Evolutionary conservation across 2,113 vertebrate genomes (phyloP), one percentile per base, ranked within the genome.

Genomic region (Peromyscus maniculatus): DNA sequence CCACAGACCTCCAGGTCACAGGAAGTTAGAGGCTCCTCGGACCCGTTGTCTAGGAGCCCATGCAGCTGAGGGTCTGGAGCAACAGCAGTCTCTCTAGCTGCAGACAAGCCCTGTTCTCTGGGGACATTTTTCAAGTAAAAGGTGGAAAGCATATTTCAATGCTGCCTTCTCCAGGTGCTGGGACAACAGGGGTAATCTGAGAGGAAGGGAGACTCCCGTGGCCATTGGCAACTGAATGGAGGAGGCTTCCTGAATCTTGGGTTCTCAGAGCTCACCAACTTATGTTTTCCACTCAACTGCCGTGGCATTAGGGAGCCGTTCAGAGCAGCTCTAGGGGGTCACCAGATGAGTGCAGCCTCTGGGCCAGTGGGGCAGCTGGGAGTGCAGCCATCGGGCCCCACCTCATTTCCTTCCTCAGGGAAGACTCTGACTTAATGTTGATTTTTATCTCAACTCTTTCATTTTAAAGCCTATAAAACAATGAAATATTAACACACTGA

Each of bases 171-270:
- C n/a, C 7, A 17, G 59, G n/a, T 39, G 36, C 33, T 4, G 57
- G n/a, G 79, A 4, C 12, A 31, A 31, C 75, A 77, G 43, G 13
- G 24, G 26, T 15, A 8, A 31, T 17, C 24, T 31, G 46, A 31
- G 10, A 13, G 9, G 31, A 3, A 22, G n/a, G 7, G 0, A 28
- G 22, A 59, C 3, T 46, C 39, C 1, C 10, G 15, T 8, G 24
- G 6, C 31, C 31, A 3, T 89, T 80, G 5, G 16, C 52, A 36
- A 28, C 3, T 17, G 16, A 13, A 62, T 11, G 33, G 7, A 46
- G 64, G 33, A 94, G n/a, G 39, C 52, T 28, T 59, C 91, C 17
- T 43, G 16, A 6, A 49, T 28, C 43, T n/a, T 24, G 52, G 89
- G 0, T 22, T 28, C 7, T 64, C 59, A 49, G 39, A 64, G 12